phyloP scores from a whole-genome alignment of 2,797 vertebrate species.

The Pseudopleuronectes americanus region DNA sequence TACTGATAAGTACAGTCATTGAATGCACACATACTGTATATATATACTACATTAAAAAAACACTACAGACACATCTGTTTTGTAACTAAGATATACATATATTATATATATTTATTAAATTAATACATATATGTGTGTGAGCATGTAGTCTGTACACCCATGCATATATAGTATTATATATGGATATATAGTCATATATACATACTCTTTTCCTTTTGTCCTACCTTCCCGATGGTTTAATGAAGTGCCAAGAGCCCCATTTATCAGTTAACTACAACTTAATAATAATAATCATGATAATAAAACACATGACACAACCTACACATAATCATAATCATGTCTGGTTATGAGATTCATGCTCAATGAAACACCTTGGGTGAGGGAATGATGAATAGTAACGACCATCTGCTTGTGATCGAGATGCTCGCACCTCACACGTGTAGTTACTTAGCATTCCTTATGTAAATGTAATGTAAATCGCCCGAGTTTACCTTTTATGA shows the following conservation, averaged over 20 bases:
- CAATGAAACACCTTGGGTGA: conserved; percentile 29
- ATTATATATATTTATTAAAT: no score
- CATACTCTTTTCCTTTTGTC: neutral
- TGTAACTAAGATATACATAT: no score
- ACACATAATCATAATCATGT: conserved; percentile 18
- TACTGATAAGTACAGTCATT: no score
- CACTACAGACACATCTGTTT: no score
- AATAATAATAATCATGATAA: neutral
- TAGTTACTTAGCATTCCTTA: conserved; percentile 74
- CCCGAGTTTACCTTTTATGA: conserved; percentile 75
- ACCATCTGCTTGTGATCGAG: conserved; percentile 75
- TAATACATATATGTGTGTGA: no score
- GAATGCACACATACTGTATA: no score
- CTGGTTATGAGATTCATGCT: conserved; percentile 26
- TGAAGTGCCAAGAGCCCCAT: conserved; percentile 30
- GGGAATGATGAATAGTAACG: conserved; percentile 43
- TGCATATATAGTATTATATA: no score
- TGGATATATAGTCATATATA: no score
- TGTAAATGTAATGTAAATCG: conserved; percentile 81
- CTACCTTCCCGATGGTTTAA: neutral
- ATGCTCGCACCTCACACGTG: conserved; percentile 72
- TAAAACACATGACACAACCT: neutral
- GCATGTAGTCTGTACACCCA: no score
- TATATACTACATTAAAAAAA: no score
- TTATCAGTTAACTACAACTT: conserved; percentile 22